Evolutionary conservation across 2,113 vertebrate genomes (phyloP).

Genomic region (Andinoacara biseriatus): DNA sequence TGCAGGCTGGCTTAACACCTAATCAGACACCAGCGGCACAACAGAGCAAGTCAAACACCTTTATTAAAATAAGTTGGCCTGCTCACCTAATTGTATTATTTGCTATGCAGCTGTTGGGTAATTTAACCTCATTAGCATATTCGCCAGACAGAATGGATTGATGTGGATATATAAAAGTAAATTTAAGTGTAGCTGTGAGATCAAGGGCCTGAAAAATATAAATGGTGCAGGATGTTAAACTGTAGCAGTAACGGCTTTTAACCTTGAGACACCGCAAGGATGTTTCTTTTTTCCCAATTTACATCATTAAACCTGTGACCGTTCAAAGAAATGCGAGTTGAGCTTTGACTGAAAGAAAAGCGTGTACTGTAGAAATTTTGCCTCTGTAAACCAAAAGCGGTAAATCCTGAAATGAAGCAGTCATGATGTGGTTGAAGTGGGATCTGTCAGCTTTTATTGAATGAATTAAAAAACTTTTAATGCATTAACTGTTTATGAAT

Average conservation of each 20-base stretch:
- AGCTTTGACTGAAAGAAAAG: conserved; percentile 8
- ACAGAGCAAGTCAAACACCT: not conserved
- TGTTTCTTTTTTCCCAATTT: not conserved
- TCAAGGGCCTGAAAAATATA: not conserved
- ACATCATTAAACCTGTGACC: not conserved
- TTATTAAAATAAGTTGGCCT: not conserved
- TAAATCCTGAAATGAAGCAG: not conserved
- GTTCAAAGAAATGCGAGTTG: not conserved
- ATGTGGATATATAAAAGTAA: conserved; percentile 1
- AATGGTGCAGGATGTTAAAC: not conserved
- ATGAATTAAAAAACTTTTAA: not conserved
- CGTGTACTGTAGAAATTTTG: not conserved
- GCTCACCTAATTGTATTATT: not conserved
- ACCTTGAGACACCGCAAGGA: not conserved
- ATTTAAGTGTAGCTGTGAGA: conserved; percentile 4
- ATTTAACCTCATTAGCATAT: conserved; percentile 1
- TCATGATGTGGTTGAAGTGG: not conserved
- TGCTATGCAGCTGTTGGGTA: not conserved
- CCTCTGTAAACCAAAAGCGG: not conserved
- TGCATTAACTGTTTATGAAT: not conserved
- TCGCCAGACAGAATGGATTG: not conserved
- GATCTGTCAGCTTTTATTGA: not conserved
- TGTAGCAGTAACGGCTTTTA: conserved; percentile 1
- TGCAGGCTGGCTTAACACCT: not conserved
- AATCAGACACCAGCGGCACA: not conserved